Base-by-base conservation (phyloP, 2,797 vertebrate genomes). In the Myotis vivesi region DNA sequence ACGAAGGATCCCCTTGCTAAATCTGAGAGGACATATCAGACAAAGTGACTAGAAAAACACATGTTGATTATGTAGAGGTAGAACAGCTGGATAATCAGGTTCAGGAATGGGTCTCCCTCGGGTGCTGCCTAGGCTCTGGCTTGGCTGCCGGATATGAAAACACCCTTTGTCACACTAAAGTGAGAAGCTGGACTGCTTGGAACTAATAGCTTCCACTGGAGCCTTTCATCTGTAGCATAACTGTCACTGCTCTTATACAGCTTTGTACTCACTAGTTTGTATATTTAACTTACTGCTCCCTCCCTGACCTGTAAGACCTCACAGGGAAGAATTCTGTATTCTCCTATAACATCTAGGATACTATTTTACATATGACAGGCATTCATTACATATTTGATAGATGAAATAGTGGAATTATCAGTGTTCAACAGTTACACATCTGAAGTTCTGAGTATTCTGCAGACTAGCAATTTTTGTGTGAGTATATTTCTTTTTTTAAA, bases 341-440 rank as follows among this genome's bases (percentile, higher is more conserved):
- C 20, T 76, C 28, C 17, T 57, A 28, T 19, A 83, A 72, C 2
- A 92, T 23, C 33, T 16, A 87, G 55, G 19, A 19, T 46, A 59
- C 33, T 51, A 44, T 66, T 49, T 79, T 68, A 73, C 13, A 36
- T 36, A 73, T 23, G 57, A 46, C 28, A 91, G 83, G 16, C 57
- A 79, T 71, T 81, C 17, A 53, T 73, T 36, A 87, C 0, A 25
- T 62, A 82, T 53, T 41, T 73, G 64, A 44, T 91, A 44, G 80
- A 89, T 44, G n/a, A 95, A 69, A 49, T 28, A 88, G 72, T 44
- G 59, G 15, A 81, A 91, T 88, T 93, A 80, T 55, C 36, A 93
- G 51, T 88, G 44, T 13, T 75, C 36, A 75, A 79, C 5, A 80
- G 55, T 46, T 72, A 62, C 5, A 84, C 19, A 62, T 17, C 41